These are phyloP conservation scores for Cinara cedri DNA, from an alignment of 2,888 invertebrate species.

Conservation along the genomic window DNA sequence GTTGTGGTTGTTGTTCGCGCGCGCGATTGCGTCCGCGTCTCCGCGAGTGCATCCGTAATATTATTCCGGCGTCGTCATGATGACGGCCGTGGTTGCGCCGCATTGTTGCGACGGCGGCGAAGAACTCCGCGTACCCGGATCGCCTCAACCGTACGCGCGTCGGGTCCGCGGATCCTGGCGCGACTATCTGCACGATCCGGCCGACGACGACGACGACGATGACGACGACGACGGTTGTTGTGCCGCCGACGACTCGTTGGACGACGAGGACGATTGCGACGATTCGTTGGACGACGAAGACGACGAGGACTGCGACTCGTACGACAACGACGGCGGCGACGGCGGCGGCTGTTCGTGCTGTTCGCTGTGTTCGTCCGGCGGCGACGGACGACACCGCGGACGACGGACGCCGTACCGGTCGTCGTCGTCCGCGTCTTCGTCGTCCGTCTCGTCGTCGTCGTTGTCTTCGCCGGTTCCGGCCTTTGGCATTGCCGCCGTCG, in stretches of 20 bases:
- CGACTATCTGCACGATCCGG: slow-evolving; percentile 62
- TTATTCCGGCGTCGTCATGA: slow-evolving; percentile 5
- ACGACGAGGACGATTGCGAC: slow-evolving; percentile 54
- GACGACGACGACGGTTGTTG: background rate
- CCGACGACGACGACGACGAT: slow-evolving; percentile 58
- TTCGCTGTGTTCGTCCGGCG: slow-evolving; percentile 64
- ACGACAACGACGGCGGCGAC: slow-evolving; percentile 3
- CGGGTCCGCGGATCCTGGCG: slow-evolving; percentile 62
- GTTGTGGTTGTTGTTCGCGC: background rate
- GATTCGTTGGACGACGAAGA: slow-evolving; percentile 4
- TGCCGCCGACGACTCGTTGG: background rate
- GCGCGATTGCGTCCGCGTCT: background rate
- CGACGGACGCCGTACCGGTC: background rate
- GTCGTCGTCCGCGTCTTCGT: slow-evolving; percentile 63
- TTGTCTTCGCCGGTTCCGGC: slow-evolving; percentile 65
- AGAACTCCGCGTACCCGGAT: slow-evolving; percentile 60
- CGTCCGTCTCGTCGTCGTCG: slow-evolving; percentile 66
- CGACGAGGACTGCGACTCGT: no score
- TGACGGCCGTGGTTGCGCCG: slow-evolving; percentile 29
- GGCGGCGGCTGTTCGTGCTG: slow-evolving; percentile 66
- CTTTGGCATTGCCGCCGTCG: slow-evolving; percentile 9
- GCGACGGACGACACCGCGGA: slow-evolving; percentile 60
- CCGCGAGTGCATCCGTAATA: background rate
- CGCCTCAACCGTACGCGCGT: slow-evolving; percentile 60
- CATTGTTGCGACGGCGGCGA: slow-evolving; percentile 37